Conservation (phyloP, 1,140 invertebrate species). For the Zaprionus capensis region DNA sequence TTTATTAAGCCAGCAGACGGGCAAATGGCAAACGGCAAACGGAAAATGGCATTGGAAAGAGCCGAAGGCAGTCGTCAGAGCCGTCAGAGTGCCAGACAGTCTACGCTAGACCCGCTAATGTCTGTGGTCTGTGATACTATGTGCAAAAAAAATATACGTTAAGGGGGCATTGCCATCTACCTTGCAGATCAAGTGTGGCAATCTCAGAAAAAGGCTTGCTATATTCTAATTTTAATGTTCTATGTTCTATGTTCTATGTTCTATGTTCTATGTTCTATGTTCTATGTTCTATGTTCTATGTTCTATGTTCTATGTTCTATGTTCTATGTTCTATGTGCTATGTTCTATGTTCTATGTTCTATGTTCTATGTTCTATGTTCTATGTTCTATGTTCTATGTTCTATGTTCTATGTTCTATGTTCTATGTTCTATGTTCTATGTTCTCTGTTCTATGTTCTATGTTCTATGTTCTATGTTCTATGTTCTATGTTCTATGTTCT, state of each 20-base stretch:
- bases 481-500: neutral
- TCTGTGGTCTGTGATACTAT: constrained; percentile 1
- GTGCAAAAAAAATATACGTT: neutral
- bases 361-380: neutral
- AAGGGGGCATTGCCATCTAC: neutral
- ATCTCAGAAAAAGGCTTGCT: neutral
- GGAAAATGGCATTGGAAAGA: constrained; percentile 45
- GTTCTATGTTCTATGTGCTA: neutral
- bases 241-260: neutral
- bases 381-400: neutral
- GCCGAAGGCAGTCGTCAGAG: constrained; percentile 15
- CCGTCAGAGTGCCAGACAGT: constrained; percentile 6
- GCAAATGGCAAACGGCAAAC: constrained; percentile 49
- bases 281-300: neutral
- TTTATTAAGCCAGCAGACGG: constrained; percentile 60
- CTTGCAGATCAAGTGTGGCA: neutral
- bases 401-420: neutral
- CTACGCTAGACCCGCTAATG: neutral
- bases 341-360: neutral
- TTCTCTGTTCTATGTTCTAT: neutral
- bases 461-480: neutral
- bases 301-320: neutral
- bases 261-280: neutral
- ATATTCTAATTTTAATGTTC: neutral
- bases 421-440: neutral